Percentiles rank a stretch among this genome's conserved stretches.
These are phyloP conservation scores for Pseudochaenichthys georgianus DNA, from an alignment of 2,797 vertebrate species.

Conservation along the genomic window DNA sequence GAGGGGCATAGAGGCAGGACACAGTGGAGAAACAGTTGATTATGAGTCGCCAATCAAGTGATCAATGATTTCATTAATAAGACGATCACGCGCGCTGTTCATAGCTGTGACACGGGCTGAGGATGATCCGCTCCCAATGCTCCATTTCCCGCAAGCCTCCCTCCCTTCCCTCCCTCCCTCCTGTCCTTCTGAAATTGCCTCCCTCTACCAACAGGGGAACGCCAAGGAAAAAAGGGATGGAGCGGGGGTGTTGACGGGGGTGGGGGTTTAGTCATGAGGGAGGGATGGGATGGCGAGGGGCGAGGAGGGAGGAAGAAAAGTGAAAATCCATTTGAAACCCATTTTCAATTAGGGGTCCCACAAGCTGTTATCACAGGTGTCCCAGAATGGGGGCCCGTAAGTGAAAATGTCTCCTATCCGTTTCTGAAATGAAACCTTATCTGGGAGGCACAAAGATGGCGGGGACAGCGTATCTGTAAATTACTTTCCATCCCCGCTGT, in stretches of 20 bases:
- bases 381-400: slow-evolving; percentile 97
- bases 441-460: slow-evolving; percentile 98
- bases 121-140: slow-evolving; percentile 91
- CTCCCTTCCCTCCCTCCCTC: slow-evolving; percentile 45
- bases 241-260: slow-evolving; percentile 49
- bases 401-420: slow-evolving; percentile 99
- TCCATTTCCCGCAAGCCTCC: slow-evolving; percentile 86
- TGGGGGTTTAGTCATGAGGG: slow-evolving; percentile 74
- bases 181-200: slow-evolving; percentile 88
- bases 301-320: slow-evolving; percentile 89
- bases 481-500: slow-evolving; percentile 99
- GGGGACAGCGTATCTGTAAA: slow-evolving; percentile 99
- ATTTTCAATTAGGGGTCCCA: slow-evolving; percentile 99
- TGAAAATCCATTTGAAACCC: slow-evolving; percentile 99
- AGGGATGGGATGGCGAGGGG: slow-evolving; percentile 34
- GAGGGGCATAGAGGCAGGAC: slow-evolving; percentile 78
- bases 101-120: slow-evolving; percentile 94
- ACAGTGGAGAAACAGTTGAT: slow-evolving; percentile 90
- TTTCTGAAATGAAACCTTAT: slow-evolving; percentile 99
- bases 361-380: slow-evolving; percentile 99
- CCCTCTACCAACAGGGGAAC: slow-evolving; percentile 71
- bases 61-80: slow-evolving; percentile 99
- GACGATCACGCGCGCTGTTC: slow-evolving; percentile 97
- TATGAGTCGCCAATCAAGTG: slow-evolving; percentile 98
- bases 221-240: slow-evolving; percentile 44